phyloP scores from a whole-genome alignment of 2,113 vertebrate genomes.

The Pitta sordida region DNA sequence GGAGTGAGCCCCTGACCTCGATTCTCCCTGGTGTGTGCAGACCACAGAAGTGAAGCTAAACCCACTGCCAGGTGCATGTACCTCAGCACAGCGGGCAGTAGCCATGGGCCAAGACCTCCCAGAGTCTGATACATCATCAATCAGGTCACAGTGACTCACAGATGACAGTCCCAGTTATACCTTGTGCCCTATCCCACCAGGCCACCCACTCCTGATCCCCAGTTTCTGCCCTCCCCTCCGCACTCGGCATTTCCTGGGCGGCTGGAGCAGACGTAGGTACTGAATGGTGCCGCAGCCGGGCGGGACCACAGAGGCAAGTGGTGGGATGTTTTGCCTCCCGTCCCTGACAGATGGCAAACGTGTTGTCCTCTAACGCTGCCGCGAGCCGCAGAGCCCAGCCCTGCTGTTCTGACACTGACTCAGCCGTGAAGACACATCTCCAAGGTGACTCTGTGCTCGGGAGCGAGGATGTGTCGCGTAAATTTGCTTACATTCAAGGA shows the following conservation, averaged over 20 bases:
- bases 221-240: rapidly evolving
- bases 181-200: not conserved
- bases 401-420: slow-evolving; percentile 26
- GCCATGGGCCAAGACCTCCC: not conserved
- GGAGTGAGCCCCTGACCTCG: rapidly evolving
- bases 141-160: not conserved
- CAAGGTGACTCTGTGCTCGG: not conserved
- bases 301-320: not conserved
- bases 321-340: not conserved
- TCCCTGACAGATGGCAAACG: slow-evolving; percentile 15
- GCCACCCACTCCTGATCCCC: not conserved
- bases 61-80: not conserved
- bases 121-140: not conserved
- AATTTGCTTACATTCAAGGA: not conserved
- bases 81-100: not conserved
- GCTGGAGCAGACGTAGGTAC: rapidly evolving
- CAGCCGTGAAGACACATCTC: not conserved
- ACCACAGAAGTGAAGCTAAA: not conserved
- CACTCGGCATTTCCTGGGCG: rapidly evolving
- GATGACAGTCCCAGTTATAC: not conserved
- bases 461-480: not conserved
- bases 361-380: not conserved
- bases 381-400: not conserved
- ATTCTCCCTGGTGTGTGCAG: not conserved
- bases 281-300: not conserved